A percentile compares a stretch with the other conserved stretches of the same genome.
phyloP scores from a whole-genome alignment of 2,797 vertebrate genomes.

The Octomys mimax region DNA sequence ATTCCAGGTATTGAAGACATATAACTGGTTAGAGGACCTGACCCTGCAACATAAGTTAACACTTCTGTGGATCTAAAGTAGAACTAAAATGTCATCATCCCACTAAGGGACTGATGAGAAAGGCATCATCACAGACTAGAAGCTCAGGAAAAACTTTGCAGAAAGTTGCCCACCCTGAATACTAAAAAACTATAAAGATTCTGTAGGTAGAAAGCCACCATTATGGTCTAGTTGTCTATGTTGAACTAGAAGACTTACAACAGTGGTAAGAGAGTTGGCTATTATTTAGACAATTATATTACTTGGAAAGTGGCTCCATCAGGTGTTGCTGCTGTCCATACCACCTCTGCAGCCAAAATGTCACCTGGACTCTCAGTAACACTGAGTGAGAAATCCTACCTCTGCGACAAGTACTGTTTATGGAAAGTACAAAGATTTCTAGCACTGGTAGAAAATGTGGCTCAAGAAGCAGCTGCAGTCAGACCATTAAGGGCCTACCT shows the following conservation, averaged over 20 bases:
- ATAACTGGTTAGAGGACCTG: slow-evolving; percentile 12
- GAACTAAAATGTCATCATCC: not conserved
- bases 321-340: slow-evolving; percentile 17
- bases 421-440: not conserved
- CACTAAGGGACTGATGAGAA: not conserved
- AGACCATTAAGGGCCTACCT: slow-evolving; percentile 12
- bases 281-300: slow-evolving; percentile 39
- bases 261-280: not conserved
- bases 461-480: slow-evolving; percentile 52
- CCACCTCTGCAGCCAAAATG: slow-evolving; percentile 57
- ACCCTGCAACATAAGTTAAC: not conserved
- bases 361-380: slow-evolving; percentile 65
- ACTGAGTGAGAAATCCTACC: slow-evolving; percentile 40
- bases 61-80: not conserved
- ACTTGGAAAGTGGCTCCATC: slow-evolving; percentile 63
- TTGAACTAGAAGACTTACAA: not conserved
- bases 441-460: not conserved
- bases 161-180: not conserved
- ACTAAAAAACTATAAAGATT: not conserved
- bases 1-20: not conserved
- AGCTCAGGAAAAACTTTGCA: not conserved
- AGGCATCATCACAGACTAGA: not conserved
- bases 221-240: not conserved
- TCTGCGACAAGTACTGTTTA: slow-evolving; percentile 44
- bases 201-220: not conserved